These are phyloP conservation scores for Biston betularia DNA, from an alignment of 2,888 invertebrate genomes.

Conservation along the genomic window DNA sequence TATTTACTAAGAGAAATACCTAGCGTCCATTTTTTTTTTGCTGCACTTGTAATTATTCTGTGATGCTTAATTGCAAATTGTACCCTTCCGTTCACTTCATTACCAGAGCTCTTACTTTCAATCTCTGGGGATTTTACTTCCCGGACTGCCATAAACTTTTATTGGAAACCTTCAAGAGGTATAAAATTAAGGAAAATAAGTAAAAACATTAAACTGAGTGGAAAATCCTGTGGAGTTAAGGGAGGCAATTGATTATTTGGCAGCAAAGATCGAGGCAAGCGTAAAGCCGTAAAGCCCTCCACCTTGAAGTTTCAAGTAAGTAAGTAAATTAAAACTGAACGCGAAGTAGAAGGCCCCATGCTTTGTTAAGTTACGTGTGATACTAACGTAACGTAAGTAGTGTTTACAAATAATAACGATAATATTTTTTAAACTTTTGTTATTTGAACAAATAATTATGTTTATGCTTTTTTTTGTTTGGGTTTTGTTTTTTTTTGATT, in stretches of 20 bases:
- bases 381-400: too few species aligned
- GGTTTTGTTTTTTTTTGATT: too few species aligned
- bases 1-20: neutral
- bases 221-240: conserved; percentile 46
- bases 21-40: conserved; percentile 4
- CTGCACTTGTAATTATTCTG: conserved; percentile 23
- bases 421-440: too few species aligned
- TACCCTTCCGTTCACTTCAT: conserved; percentile 24
- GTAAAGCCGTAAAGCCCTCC: conserved; percentile 54
- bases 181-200: conserved; percentile 54
- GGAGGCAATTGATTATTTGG: conserved; percentile 58
- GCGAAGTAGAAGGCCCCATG: conserved; percentile 31
- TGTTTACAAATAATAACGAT: too few species aligned
- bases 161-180: conserved; percentile 46
- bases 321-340: conserved; percentile 60
- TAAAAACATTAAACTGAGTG: conserved; percentile 53
- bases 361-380: conserved; percentile 21
- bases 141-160: conserved; percentile 44
- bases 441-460: too few species aligned
- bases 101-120: conserved; percentile 21
- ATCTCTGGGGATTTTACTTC: conserved; percentile 30
- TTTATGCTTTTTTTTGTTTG: too few species aligned
- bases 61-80: conserved; percentile 27
- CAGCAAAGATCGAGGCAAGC: conserved; percentile 53
- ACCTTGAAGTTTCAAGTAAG: conserved; percentile 53